Base-by-base conservation (phyloP, 2,888 invertebrate species). In the Meloe dianella region DNA sequence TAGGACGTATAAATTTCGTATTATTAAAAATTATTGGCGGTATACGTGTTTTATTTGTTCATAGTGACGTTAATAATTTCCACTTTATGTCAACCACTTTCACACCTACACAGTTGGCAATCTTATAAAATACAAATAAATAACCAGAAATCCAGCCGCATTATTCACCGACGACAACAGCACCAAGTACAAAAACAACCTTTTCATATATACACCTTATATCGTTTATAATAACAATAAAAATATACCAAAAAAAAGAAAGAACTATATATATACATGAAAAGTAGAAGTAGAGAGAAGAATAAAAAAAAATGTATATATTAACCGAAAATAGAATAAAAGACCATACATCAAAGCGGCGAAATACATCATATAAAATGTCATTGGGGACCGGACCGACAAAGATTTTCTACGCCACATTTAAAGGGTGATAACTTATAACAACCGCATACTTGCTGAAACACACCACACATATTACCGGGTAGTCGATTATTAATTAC, bases 61-160 rank as follows among this genome's bases (percentile, higher is more conserved):
- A 67, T 63, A 65, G 63, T 64, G 70, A 65, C 65, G 70, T 70
- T 70, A 67, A 70, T 70, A 70, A 70, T 71, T 72, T 73, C 71
- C 69, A 72, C 72, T 73, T 73, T 72, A 64, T 71, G 73, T 71
- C 69, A 73, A 71, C 67, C 73, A 74, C 72, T 75, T 75, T 74
- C 71, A 75, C 75, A 75, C 75, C 75, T 74, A 75, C 75, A 73
- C 73, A 70, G 70, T 73, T 73, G 70, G 72, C 71, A 71, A 68
- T 72, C 69, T 69, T 73, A 74, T 71, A 74, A 75, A 73, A 69
- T 74, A 47, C 47, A 47, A 20, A 74, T 72, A 75, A 75, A 74
- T 74, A 75, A 75, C 74, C 72, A 69, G 72, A 75, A 68, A 74
- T 73, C 71, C 74, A 71, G 71, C 69, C 71, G 71, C 74, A 75